A percentile compares a stretch with the other conserved stretches of the same genome.
phyloP scores from a whole-genome alignment of 2,113 vertebrate genomes.

The Tympanuchus pallidicinctus region DNA sequence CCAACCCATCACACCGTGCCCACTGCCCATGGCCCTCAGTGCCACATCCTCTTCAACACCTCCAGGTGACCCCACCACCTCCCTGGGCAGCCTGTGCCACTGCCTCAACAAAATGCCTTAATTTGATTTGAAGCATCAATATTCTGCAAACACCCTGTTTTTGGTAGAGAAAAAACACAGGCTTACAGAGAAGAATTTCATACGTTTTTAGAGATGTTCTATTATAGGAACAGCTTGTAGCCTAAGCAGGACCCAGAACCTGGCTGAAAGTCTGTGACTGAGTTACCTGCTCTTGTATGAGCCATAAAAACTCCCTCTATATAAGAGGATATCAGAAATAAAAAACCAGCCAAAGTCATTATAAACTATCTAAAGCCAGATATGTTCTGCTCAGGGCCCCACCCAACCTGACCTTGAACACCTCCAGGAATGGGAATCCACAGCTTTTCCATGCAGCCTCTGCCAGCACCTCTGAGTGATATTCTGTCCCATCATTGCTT shows the following conservation, averaged over 20 bases:
- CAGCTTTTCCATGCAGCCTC: no score
- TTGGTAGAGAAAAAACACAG: not conserved
- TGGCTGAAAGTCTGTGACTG: not conserved
- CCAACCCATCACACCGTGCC: no score
- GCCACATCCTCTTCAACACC: no score
- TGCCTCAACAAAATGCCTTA: not conserved
- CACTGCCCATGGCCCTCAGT: no score
- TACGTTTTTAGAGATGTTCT: conserved; percentile 38
- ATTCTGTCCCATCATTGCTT: not conserved
- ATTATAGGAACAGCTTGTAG: not conserved
- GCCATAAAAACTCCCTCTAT: not conserved
- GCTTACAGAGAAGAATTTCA: not conserved
- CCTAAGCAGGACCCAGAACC: not conserved
- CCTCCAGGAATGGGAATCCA: no score
- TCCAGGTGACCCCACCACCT: no score
- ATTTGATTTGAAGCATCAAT: conserved; percentile 3
- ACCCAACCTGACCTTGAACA: no score
- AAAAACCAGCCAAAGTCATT: not conserved
- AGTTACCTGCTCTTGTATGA: not conserved
- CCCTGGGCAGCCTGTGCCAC: no score
- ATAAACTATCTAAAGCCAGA: not conserved
- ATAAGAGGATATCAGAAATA: not conserved
- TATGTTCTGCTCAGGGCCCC: not conserved
- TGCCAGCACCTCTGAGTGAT: no score
- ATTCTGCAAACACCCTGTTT: not conserved